Conservation (phyloP, 1,140 invertebrate species). For the Globodera ellingtonae region DNA sequence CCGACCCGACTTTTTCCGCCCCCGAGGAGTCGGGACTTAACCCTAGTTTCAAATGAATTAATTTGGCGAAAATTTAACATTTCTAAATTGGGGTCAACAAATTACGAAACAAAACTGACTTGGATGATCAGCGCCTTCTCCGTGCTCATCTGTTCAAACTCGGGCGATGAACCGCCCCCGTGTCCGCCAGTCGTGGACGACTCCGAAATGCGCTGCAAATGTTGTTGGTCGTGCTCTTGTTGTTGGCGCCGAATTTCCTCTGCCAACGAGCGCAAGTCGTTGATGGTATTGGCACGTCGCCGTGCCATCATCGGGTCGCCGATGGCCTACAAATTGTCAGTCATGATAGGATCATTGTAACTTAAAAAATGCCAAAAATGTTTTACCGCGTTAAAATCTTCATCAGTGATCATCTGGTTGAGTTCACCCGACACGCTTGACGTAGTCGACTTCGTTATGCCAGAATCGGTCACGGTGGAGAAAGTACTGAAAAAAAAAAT, state of each 20-base stretch:
- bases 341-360: too few relatives aligned
- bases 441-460: constrained; percentile 23
- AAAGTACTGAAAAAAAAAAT: background rate
- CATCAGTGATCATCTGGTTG: constrained; percentile 29
- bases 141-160: constrained; percentile 29
- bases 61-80: background rate
- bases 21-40: too few relatives aligned
- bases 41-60: too few relatives aligned
- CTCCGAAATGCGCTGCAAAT: constrained; percentile 31
- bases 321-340: background rate
- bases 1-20: too few relatives aligned
- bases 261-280: constrained; percentile 17
- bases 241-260: constrained; percentile 18
- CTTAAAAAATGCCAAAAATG: background rate
- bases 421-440: constrained; percentile 25
- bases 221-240: constrained; percentile 19
- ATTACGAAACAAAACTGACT: constrained; percentile 3
- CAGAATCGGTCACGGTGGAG: constrained; percentile 1
- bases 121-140: constrained; percentile 30
- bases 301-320: constrained; percentile 23
- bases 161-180: constrained; percentile 16
- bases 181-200: background rate
- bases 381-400: constrained; percentile 31
- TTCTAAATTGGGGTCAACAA: background rate
- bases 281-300: constrained; percentile 30